These are phyloP conservation scores for Eulemur albifrons DNA, from an alignment of 2,797 vertebrate genomes.

Conservation along the genomic window DNA sequence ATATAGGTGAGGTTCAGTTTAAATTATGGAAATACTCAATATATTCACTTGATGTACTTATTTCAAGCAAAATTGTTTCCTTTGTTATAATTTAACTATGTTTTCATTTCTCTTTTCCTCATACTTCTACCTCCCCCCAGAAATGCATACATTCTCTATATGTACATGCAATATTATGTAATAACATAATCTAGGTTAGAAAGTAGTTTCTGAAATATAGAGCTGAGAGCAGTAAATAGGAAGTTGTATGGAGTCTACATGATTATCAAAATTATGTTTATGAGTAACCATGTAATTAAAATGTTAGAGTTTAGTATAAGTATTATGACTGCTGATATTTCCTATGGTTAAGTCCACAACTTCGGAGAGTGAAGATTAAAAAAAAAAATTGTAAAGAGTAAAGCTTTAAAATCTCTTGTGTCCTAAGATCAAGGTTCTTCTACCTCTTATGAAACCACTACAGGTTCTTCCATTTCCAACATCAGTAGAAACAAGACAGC, in stretches of 20 bases:
- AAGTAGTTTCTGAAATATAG: neutral
- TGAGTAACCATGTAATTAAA: neutral
- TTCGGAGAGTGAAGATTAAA: neutral
- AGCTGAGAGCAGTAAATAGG: neutral
- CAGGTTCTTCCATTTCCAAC: slow-evolving; percentile 69
- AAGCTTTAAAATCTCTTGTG: slow-evolving; percentile 37
- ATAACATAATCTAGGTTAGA: neutral
- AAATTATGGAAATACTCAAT: slow-evolving; percentile 37
- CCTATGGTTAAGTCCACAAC: neutral
- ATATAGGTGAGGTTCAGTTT: neutral
- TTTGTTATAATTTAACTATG: neutral
- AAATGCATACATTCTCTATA: neutral
- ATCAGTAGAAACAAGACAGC: slow-evolving; percentile 64
- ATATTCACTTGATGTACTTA: neutral
- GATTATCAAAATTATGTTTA: neutral
- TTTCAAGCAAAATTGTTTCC: neutral
- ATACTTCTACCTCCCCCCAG: neutral
- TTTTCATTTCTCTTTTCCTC: slow-evolving; percentile 5
- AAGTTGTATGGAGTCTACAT: neutral
- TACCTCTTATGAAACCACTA: slow-evolving; percentile 54
- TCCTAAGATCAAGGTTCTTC: neutral
- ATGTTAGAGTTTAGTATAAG: neutral
- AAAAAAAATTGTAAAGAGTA: neutral
- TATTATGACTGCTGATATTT: neutral
- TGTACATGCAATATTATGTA: neutral